phyloP scores from a whole-genome alignment of 2,888 invertebrate species.

The Vesta saturnalis region DNA sequence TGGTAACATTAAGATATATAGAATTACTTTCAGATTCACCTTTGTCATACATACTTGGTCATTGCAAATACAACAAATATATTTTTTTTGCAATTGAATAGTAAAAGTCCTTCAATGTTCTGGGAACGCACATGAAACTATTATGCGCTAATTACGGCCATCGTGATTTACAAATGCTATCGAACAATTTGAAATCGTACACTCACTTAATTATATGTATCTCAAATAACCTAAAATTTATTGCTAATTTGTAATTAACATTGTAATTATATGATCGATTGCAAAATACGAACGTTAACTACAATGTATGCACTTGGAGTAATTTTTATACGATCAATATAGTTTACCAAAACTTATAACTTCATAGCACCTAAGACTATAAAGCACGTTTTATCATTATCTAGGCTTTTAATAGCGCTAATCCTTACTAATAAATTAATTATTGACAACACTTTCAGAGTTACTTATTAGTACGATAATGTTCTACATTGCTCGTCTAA shows the following conservation, averaged over 20 bases:
- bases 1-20: not conserved
- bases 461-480: too few relatives aligned
- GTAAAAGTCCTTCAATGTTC: not conserved
- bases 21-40: not conserved
- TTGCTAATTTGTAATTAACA: not conserved
- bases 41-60: not conserved
- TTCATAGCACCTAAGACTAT: too few relatives aligned
- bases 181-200: not conserved
- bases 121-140: not conserved
- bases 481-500: too few relatives aligned
- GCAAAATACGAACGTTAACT: not conserved
- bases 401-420: too few relatives aligned
- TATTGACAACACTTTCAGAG: too few relatives aligned
- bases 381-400: too few relatives aligned
- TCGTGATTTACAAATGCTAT: slow-evolving; percentile 10
- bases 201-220: slow-evolving; percentile 1
- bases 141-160: not conserved
- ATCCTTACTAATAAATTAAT: too few relatives aligned
- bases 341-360: too few relatives aligned
- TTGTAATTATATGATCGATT: not conserved
- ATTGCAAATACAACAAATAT: not conserved
- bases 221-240: not conserved
- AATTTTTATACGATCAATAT: too few relatives aligned
- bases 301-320: too few relatives aligned
- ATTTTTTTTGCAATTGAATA: slow-evolving; percentile 8